Base-by-base conservation (phyloP, 2,888 invertebrate species). In the Thumatha senex region DNA sequence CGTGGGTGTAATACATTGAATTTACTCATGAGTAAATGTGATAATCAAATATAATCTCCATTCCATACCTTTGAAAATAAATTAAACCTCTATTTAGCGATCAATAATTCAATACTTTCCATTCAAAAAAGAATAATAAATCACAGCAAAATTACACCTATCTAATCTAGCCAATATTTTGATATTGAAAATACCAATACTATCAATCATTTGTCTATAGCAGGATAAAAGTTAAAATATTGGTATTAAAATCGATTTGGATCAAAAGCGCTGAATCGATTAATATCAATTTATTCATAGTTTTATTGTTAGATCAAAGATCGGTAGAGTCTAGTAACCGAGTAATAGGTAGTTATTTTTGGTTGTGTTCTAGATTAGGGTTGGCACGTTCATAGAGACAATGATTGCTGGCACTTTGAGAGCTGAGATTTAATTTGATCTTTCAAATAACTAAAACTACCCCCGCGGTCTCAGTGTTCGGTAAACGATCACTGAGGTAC, bases 291-390 rank as follows among this genome's bases (percentile, higher is more conserved):
- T 76, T 78, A 76, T 74, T 70, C 29, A 67, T 46, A 61, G 61
- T 63, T 74, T 61, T 80, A 82, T 76, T 76, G 76, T 74, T 73
- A 80, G 82, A 82, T 84, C 82, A 83, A 84, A 67, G 63, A 59
- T 56, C 44, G 56, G 43, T 65, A 51, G 67, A 68, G 63, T 63
- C 63, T 61, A 53, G 64, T 63, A 69, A 67, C 63, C 64, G 67
- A 67, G 40, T 51, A 31, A 44, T 47, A 48, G 44, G 29, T 59
- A 54, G 46, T 41, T 14, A 63, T 67, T 59, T 62, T 59, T 64
- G 15, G 56, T 36, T 1, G 31, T 24, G n/a, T 7, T 35, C 13
- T 35, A 24, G 47, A 14, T 36, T 45, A 53, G 52, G 52, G 64
- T 52, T 53, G 44, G 40, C 42, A 31, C 15, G 5, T 33, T 13